Conservation (phyloP, 1,140 invertebrate species). For the Hestina assimilis region DNA sequence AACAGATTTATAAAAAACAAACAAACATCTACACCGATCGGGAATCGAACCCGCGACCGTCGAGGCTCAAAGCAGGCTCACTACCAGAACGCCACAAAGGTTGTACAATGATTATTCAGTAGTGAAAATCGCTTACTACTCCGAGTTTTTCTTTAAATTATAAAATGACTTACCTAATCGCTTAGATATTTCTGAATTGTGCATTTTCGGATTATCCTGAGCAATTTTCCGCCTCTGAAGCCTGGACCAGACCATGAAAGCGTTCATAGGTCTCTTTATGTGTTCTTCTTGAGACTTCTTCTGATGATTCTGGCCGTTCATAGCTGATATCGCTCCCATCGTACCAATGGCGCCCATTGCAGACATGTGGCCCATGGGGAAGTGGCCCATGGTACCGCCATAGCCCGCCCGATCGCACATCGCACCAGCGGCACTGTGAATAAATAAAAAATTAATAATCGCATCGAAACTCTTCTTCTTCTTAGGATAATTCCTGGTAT, state of each 20-base stretch:
- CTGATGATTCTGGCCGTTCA: constrained; percentile 63
- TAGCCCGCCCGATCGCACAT: constrained; percentile 73
- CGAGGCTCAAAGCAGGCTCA: no score
- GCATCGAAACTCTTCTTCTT: no score
- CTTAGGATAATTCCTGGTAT: no score
- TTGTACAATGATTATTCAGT: no score
- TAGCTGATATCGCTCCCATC: constrained; percentile 66
- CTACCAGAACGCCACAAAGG: no score
- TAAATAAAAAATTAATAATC: constrained; percentile 15
- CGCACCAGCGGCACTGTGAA: constrained; percentile 75
- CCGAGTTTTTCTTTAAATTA: no score
- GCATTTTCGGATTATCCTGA: constrained; percentile 99
- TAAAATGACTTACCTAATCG: constrained; percentile 85
- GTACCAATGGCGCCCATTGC: constrained; percentile 68
- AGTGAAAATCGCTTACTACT: no score
- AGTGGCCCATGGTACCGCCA: constrained; percentile 64
- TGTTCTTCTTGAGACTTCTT: constrained; percentile 86
- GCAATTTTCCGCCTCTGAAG: constrained; percentile 94
- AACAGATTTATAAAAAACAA: no score
- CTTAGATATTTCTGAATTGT: constrained; percentile 98
- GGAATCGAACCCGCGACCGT: no score
- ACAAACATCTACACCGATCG: no score
- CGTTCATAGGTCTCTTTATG: constrained; percentile 93
- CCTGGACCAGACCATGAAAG: constrained; percentile 94
- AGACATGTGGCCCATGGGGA: constrained; percentile 69